Percentiles rank a stretch among this genome's conserved stretches.
Conservation (phyloP, 1,140 invertebrate species). For the Paralvinella palmiformis region DNA sequence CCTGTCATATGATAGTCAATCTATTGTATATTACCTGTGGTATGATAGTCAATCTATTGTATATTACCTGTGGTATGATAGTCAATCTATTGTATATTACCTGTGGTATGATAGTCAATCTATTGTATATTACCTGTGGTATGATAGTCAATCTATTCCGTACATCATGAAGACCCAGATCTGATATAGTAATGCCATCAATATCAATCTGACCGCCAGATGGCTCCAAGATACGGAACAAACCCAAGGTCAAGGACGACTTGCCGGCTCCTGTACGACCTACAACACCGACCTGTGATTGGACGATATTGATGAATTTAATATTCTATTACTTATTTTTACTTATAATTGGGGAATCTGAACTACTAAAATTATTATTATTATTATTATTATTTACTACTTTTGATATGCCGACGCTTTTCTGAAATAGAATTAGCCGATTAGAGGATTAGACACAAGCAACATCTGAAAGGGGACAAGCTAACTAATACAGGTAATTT, state of each 20-base stretch:
- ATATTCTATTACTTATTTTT: too few species aligned
- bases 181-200: conserved; percentile 38
- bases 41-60: too few species aligned
- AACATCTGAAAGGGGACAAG: not conserved
- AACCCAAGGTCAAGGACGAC: conserved; percentile 53
- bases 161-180: conserved; percentile 43
- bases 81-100: too few species aligned
- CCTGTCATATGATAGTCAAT: too few species aligned
- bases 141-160: conserved; percentile 39
- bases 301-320: too few species aligned
- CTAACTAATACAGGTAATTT: not conserved
- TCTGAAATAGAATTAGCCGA: not conserved
- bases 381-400: not conserved
- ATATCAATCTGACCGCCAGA: conserved; percentile 41
- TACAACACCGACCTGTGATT: conserved; percentile 38
- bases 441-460: not conserved
- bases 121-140: conserved; percentile 28
- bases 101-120: too few species aligned
- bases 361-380: not conserved
- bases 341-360: too few species aligned
- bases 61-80: too few species aligned
- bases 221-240: conserved; percentile 57
- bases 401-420: not conserved
- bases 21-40: too few species aligned
- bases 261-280: conserved; percentile 51